Evolutionary conservation across 2,888 invertebrate species (phyloP), one percentile per base, ranked within the genome.

Genomic region (Dromius quadrimaculatus): DNA sequence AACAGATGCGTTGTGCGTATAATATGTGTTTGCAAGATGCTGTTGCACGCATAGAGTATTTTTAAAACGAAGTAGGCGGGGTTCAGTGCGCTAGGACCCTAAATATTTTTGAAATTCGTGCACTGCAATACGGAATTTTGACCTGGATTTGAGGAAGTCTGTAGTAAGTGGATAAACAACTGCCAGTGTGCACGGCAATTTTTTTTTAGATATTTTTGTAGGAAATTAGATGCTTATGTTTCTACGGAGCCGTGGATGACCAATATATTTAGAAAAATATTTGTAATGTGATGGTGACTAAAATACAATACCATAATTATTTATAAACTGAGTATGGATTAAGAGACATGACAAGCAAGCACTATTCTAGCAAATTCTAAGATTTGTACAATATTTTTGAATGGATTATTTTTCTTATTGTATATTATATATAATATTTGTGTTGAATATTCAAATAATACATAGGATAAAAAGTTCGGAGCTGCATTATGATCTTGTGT

Each of bases 31-130:
- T 65, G 63, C 72, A 13, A 28, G 13, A n/a, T n/a, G n/a, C n/a
- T n/a, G n/a, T 73, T 73, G 43, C 47, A 66, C 9, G 41, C 63
- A 41, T 17, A 73, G 72, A 57, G 57, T 71, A 28, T 73, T 72
- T 65, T 68, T 72, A 13, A 72, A 15, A 17, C 22, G 6, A 64
- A 36, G 66, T 73, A 71, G 72, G 72, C 73, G 38, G 72, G 71
- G 70, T 72, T 74, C 38, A 66, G 38, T 66, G 66, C 66, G 66
- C 66, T 66, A 57, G 38, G 17, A 19, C 38, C 50, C 66, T 54
- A 66, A 54, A 66, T 66, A 66, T 66, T 66, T 66, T 66, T 66
- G 66, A 66, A 66, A 66, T 66, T 54, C 66, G 54, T 66, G 66
- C 54, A 66, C 57, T 66, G 66, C 66, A 66, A 65, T 20, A 34